Conservation (phyloP, 2,113 vertebrate genomes). For the Notothenia rossii region DNA sequence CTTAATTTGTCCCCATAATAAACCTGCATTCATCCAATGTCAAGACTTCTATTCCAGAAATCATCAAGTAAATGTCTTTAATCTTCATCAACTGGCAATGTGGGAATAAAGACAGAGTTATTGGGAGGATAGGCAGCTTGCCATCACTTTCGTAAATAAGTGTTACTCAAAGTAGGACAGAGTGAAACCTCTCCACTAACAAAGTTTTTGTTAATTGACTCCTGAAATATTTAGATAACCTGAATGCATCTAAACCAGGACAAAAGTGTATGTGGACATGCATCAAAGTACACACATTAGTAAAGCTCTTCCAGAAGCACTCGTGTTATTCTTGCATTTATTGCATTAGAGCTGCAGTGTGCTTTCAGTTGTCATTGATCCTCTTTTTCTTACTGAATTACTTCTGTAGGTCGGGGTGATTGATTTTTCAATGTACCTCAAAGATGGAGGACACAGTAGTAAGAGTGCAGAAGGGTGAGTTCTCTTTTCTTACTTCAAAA, state of each 20-base stretch:
- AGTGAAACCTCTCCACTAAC: slow-evolving; percentile 7
- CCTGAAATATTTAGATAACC: not conserved
- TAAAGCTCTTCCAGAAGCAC: not conserved
- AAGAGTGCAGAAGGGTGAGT: slow-evolving; percentile 96
- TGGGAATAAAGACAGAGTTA: not conserved
- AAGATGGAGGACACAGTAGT: slow-evolving; percentile 94
- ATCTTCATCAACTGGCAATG: not conserved
- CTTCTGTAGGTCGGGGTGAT: slow-evolving; percentile 94
- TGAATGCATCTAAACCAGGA: not conserved
- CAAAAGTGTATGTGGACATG: not conserved
- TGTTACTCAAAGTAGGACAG: not conserved
- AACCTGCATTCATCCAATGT: too few relatives aligned
- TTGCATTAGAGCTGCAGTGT: not conserved
- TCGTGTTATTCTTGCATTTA: not conserved
- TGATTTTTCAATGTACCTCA: slow-evolving; percentile 99
- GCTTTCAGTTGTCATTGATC: not conserved
- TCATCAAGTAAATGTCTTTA: not conserved
- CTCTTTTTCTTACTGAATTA: not conserved
- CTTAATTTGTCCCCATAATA: too few relatives aligned
- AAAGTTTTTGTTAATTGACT: not conserved
- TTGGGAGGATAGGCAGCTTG: slow-evolving; percentile 4
- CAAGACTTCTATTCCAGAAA: too few relatives aligned
- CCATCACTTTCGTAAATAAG: not conserved
- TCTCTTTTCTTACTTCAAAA: not conserved
- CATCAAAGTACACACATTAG: not conserved